A percentile compares a stretch with the other conserved stretches of the same genome.
phyloP scores from a whole-genome alignment of 2,113 vertebrate species.

The Furnarius figulus region DNA sequence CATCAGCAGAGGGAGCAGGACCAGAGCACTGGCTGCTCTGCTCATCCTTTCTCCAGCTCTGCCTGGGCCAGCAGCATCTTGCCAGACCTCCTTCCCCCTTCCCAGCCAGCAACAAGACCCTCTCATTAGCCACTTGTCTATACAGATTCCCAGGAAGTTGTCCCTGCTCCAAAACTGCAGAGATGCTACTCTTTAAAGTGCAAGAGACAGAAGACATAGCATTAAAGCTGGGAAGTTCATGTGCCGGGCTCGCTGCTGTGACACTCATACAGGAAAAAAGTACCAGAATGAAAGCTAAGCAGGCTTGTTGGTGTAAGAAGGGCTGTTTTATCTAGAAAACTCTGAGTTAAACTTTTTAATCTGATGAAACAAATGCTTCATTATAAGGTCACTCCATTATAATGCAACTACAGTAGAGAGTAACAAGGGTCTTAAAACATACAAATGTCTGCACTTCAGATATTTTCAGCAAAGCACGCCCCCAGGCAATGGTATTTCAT shows the following conservation, averaged over 20 bases:
- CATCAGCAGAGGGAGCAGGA: constrained; percentile 32
- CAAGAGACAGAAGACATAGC: not conserved
- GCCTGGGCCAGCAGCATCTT: fast-evolving
- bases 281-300: not conserved
- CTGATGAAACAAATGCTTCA: not conserved
- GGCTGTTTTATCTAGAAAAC: not conserved
- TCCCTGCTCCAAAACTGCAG: not conserved
- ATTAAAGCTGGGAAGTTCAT: not conserved
- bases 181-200: not conserved
- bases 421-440: not conserved
- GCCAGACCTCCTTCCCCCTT: not conserved
- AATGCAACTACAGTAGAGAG: not conserved
- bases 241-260: not conserved
- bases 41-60: not conserved
- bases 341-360: not conserved
- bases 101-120: not conserved
- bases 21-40: not conserved
- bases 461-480: not conserved
- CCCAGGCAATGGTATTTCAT: not conserved
- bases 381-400: not conserved
- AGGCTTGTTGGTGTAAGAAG: not conserved
- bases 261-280: not conserved
- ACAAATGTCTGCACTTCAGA: not conserved
- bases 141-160: not conserved
- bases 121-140: not conserved